These are phyloP conservation scores for Acanthacorydalis orientalis DNA, from an alignment of 2,888 invertebrate species.

Conservation along the genomic window DNA sequence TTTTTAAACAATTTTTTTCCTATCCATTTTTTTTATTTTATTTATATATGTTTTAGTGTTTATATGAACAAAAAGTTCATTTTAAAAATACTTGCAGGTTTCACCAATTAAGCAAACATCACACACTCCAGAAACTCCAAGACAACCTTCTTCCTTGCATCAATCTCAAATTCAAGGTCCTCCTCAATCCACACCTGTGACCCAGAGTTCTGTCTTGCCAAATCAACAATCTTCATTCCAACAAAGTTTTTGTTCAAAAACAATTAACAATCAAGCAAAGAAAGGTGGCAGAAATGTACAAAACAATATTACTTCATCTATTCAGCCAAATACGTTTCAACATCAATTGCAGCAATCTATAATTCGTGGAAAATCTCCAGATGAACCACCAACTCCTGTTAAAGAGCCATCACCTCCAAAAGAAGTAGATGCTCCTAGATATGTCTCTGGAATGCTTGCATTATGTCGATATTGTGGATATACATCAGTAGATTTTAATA, in stretches of 20 bases:
- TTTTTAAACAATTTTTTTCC: background rate
- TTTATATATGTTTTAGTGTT: background rate
- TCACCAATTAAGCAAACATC: background rate
- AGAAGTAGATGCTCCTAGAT: conserved; percentile 34
- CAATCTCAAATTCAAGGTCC: background rate
- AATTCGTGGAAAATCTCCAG: conserved; percentile 4
- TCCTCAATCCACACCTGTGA: background rate
- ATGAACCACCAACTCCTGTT: conserved; percentile 9
- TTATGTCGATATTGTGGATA: conserved; percentile 70
- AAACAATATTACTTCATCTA: too few relatives aligned
- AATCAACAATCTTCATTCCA: conserved; percentile 3
- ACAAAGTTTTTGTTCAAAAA: conserved; percentile 3
- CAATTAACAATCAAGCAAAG: background rate
- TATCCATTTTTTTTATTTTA: background rate
- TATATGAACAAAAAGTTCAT: too few relatives aligned
- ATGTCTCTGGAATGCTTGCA: conserved; percentile 54
- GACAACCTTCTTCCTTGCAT: background rate
- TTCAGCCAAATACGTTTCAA: conserved; percentile 7
- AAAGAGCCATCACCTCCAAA: conserved; percentile 36
- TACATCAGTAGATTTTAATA: conserved; percentile 59
- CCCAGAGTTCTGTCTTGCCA: background rate
- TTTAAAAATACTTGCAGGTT: background rate
- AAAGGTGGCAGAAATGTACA: too few relatives aligned
- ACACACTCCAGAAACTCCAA: background rate
- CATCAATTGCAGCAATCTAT: conserved; percentile 17